Evolutionary conservation across 37 sponge, comb jelly and placozoan genomes (phyloP), one percentile per base, ranked within the genome.

Genomic region (Ephydatia muelleri): DNA sequence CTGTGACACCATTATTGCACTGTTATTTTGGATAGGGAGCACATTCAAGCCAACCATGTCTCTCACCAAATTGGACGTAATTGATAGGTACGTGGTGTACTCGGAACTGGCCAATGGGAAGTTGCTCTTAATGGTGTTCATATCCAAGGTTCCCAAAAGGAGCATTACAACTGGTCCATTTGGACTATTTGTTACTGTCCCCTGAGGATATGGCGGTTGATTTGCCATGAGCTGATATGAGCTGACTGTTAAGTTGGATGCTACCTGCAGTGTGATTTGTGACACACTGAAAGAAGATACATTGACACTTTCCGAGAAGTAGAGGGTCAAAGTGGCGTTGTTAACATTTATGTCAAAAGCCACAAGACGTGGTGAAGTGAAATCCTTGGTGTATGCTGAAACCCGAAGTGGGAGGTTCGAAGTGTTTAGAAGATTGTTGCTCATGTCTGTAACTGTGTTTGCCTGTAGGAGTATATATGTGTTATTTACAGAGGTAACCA

Each of bases 341-440:
- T 96, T 82, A 92, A 96, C 86, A 81, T 96, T 87, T 28, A 96
- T 85, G 67, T 87, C 77, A 65, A 93, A 96, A 5, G 82, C 75
- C 9, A 28, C 34, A 16, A 96, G 80, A 28, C 84, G 74, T 21
- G 97, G 97, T 64, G 49, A 65, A 31, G 90, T 96, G 33, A 39
- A 34, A 76, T 96, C 97, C 0, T 38, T 37, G 5, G 26, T 23
- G 31, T 80, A 96, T 5, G 47, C 33, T 25, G 43, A 22, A 2
- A 88, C 88, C 23, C 40, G 85, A 8, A 82, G 82, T 23, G 97
- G 95, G 5, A 91, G 80, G 64, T 89, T 94, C 9, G 78, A 67
- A 0, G 47, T 72, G 71, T 96, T 92, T 23, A 91, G 85, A 22
- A 14, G 38, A 49, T 96, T 96, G 75, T 19, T 38, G 75, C 73